Evolutionary conservation across 2,797 vertebrate genomes (phyloP).

Genomic region (Aulostomus chinensis): DNA sequence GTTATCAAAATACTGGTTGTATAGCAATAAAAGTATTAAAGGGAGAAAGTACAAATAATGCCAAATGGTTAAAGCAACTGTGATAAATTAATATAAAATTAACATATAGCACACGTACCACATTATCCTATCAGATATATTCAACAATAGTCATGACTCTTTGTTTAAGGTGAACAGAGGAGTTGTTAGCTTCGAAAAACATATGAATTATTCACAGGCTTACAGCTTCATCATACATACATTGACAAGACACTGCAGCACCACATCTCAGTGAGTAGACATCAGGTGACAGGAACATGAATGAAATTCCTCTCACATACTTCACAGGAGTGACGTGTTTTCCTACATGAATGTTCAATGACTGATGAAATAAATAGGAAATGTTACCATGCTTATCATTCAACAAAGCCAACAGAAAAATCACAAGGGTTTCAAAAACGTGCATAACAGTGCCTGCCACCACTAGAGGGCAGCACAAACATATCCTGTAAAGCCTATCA

Average conservation of each 20-base stretch:
- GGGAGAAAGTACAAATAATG: slow-evolving; percentile 49
- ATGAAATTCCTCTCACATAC: slow-evolving; percentile 5
- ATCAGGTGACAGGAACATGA: slow-evolving; percentile 15
- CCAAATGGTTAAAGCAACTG: slow-evolving; percentile 60
- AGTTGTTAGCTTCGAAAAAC: slow-evolving; percentile 39
- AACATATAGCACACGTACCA: slow-evolving; percentile 21
- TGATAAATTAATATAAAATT: slow-evolving; percentile 67
- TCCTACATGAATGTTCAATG: slow-evolving; percentile 11
- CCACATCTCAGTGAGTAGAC: slow-evolving; percentile 5
- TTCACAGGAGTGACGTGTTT: slow-evolving; percentile 4
- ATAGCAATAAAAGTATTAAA: slow-evolving; percentile 17
- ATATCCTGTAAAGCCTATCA: slow-evolving; percentile 3
- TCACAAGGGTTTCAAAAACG: slow-evolving; percentile 1
- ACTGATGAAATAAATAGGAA: slow-evolving; percentile 45
- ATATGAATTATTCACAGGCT: too few species aligned
- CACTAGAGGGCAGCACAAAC: slow-evolving; percentile 48
- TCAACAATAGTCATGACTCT: slow-evolving; percentile 27
- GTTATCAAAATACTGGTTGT: slow-evolving; percentile 16
- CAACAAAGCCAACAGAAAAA: not conserved
- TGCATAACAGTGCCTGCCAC: not conserved
- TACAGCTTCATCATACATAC: slow-evolving; percentile 6
- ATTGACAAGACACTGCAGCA: slow-evolving; percentile 13
- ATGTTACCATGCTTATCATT: slow-evolving; percentile 1
- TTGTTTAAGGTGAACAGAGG: slow-evolving; percentile 33
- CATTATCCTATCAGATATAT: slow-evolving; percentile 32